Percentiles rank a stretch among this genome's conserved stretches.
Conservation (phyloP, 2,888 invertebrate species). For the Agapostemon virescens region DNA sequence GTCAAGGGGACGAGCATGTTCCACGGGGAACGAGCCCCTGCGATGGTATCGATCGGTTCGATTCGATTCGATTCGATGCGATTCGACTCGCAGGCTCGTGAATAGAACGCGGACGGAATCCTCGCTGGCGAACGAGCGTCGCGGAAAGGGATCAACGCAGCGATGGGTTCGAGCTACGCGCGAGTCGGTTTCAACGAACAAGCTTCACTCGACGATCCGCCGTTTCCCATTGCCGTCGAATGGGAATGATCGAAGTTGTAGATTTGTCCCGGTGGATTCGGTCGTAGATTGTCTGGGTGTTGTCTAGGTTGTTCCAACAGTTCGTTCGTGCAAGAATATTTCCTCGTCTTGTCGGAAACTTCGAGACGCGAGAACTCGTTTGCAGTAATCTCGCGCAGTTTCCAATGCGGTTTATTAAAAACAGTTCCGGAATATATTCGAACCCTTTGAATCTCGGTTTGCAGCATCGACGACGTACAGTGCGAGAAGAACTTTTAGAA, state of each 20-base stretch:
- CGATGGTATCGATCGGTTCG: slow-evolving; percentile 13
- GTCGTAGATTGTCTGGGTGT: background rate
- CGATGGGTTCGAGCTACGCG: background rate
- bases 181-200: background rate
- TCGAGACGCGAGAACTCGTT: background rate
- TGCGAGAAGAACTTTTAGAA: background rate
- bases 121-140: slow-evolving; percentile 7
- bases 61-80: background rate
- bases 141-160: background rate
- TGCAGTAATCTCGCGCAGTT: background rate
- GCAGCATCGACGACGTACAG: background rate
- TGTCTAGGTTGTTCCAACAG: background rate
- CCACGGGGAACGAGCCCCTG: slow-evolving; percentile 19
- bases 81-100: slow-evolving; percentile 10
- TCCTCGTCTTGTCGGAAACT: background rate
- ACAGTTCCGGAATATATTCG: background rate
- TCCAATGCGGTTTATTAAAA: background rate
- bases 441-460: background rate
- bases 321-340: background rate
- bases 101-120: background rate
- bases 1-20: slow-evolving; percentile 23
- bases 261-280: too few species aligned
- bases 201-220: background rate
- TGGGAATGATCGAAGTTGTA: background rate
- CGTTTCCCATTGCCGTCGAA: background rate